Percentiles rank a stretch among this genome's conserved stretches.
Conservation (phyloP, 2,113 vertebrate genomes). For the Myotis davidii region DNA sequence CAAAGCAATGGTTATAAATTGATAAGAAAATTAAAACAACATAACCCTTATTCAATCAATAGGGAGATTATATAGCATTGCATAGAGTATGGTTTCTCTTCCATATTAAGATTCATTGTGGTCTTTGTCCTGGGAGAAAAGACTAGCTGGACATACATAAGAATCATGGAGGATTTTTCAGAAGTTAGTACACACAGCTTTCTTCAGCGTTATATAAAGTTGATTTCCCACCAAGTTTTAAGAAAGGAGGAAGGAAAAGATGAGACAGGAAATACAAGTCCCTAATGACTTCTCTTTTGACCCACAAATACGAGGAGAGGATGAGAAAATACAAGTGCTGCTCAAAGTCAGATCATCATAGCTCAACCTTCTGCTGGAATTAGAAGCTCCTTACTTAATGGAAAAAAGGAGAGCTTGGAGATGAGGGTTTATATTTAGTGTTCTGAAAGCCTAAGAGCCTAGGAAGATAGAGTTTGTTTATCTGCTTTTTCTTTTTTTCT, state of each 20-base stretch:
- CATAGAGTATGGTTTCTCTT: not conserved
- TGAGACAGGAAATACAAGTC: conserved; percentile 65
- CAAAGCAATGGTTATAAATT: conserved; percentile 14
- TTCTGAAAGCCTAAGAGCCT: not conserved
- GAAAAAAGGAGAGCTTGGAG: not conserved
- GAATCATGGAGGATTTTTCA: not conserved
- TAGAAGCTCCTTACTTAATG: conserved; percentile 59
- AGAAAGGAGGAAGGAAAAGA: conserved; percentile 60
- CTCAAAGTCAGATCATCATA: conserved; percentile 9
- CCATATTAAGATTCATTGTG: not conserved
- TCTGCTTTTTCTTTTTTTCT: not conserved
- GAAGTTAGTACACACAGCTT: not conserved
- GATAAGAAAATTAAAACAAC: conserved; percentile 60
- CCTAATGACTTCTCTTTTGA: conserved; percentile 68
- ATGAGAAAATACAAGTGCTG: conserved; percentile 28
- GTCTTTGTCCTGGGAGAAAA: not conserved
- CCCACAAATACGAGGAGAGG: conserved; percentile 43
- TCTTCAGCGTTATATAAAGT: conserved; percentile 26
- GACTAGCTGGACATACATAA: conserved; percentile 12
- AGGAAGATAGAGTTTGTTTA: conserved; percentile 6
- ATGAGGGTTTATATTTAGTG: conserved; percentile 59
- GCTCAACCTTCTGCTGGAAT: conserved; percentile 45
- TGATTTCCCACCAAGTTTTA: conserved; percentile 55
- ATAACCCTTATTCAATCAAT: conserved; percentile 18
- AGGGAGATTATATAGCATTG: not conserved